Evolutionary conservation across 2,113 vertebrate genomes (phyloP), one percentile per base, ranked within the genome.

Genomic region (Xyrauchen texanus): DNA sequence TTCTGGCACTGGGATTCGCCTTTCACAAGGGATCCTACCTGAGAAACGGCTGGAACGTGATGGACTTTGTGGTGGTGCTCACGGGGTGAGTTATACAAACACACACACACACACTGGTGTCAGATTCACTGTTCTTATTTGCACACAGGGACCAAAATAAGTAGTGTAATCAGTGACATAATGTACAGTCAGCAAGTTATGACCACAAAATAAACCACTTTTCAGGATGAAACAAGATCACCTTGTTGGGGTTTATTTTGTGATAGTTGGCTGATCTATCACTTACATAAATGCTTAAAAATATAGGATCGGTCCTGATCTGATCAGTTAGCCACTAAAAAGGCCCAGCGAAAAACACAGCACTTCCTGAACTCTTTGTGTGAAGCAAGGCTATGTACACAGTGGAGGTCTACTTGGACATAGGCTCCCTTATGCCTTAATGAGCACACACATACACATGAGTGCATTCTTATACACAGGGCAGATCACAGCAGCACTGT

Each of bases 31-130:
- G 95, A 84, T 98, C 96, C 21, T 98, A 98, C 76, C 86, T 98
- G 86, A 93, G 96, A 81, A 98, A 96, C 4, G 96, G 96, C 72
- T 98, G 96, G 96, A 98, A 98, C 45, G 94, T 97, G 82, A 98
- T 98, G 96, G 96, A 98, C 90, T 98, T 98, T 2, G 95, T 97
- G 82, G 96, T 98, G 78, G 96, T 98, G 81, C 92, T 98, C 76
- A 96, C 96, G 0, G 96, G 96, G 96, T 97, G 83, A 95, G 96
- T 88, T 16, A 10, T 2, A 6, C n/a, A 46, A 16, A 73, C 63
- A 62, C 68, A 73, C 69, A 63, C 73, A n/a, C n/a, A n/a, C 21
- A 34, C 57, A 58, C 15, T 52, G 15, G 15, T 60, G 69, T 46
- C 55, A 72, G 57, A 11, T 58, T 58, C 55, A 7, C 7, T 5